A percentile compares a stretch with the other conserved stretches of the same genome.
Evolutionary conservation across 2,113 vertebrate species (phyloP).

Genomic region (Struthio camelus): DNA sequence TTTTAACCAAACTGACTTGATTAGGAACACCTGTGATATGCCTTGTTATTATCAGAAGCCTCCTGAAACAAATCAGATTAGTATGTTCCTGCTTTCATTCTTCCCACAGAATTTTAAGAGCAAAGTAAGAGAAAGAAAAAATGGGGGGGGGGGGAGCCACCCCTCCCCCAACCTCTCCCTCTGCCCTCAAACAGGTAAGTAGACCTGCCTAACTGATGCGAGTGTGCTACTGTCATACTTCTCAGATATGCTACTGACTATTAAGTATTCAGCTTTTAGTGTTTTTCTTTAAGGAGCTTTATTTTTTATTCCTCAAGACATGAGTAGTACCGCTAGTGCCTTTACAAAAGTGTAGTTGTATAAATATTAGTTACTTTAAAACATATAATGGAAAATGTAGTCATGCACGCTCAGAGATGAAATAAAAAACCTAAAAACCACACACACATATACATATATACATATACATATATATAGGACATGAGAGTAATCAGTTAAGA

Average conservation of each 20-base stretch:
- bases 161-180: background rate
- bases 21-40: slow-evolving; percentile 79
- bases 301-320: background rate
- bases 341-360: background rate
- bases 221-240: background rate
- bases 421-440: background rate
- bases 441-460: too few species aligned
- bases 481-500: background rate
- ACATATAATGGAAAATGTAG: background rate
- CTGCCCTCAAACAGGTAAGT: background rate
- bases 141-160: background rate
- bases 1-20: slow-evolving; percentile 65
- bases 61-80: slow-evolving; percentile 78
- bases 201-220: background rate
- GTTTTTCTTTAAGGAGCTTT: background rate
- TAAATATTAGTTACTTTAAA: background rate
- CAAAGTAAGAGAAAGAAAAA: slow-evolving; percentile 35
- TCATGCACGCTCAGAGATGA: background rate
- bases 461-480: background rate
- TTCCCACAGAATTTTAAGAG: slow-evolving; percentile 61
- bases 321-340: background rate
- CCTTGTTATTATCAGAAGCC: slow-evolving; percentile 68
- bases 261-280: background rate
- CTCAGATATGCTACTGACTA: background rate
- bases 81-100: slow-evolving; percentile 75